Evolutionary conservation across 2,797 vertebrate genomes (phyloP).

Genomic region (Ciconia nigra): DNA sequence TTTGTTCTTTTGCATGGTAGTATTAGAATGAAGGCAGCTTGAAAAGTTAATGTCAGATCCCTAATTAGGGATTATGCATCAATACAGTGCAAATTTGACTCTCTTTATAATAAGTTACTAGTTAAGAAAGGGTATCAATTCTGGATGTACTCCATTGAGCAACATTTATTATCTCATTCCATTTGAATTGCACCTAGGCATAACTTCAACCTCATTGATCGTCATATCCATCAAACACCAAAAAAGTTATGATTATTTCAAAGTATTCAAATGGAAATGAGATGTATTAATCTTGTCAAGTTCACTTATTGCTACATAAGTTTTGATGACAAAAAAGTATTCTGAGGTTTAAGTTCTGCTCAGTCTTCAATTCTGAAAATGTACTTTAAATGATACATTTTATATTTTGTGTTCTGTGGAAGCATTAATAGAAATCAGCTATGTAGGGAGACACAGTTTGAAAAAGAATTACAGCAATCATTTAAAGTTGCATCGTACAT

Average conservation of each 20-base stretch:
- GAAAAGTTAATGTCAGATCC: background rate
- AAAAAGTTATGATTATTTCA: background rate
- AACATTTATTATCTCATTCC: background rate
- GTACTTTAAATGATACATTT: background rate
- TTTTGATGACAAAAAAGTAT: background rate
- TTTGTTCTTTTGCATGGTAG: background rate
- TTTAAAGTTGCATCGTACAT: background rate
- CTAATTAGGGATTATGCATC: background rate
- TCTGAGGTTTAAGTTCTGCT: background rate
- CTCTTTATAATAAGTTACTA: background rate
- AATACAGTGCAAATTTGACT: background rate
- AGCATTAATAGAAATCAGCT: slow-evolving; percentile 9
- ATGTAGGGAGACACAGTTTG: background rate
- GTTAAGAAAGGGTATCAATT: background rate
- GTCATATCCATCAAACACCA: background rate
- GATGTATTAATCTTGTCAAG: background rate
- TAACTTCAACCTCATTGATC: slow-evolving; percentile 6
- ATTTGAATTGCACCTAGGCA: background rate
- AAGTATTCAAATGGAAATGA: background rate
- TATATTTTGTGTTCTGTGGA: background rate
- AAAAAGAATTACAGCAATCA: slow-evolving; percentile 31
- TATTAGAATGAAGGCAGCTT: background rate
- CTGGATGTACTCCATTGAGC: background rate
- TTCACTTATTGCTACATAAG: background rate
- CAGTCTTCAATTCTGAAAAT: background rate